Conservation (phyloP, 2,888 invertebrate genomes). For the Timema podura region DNA sequence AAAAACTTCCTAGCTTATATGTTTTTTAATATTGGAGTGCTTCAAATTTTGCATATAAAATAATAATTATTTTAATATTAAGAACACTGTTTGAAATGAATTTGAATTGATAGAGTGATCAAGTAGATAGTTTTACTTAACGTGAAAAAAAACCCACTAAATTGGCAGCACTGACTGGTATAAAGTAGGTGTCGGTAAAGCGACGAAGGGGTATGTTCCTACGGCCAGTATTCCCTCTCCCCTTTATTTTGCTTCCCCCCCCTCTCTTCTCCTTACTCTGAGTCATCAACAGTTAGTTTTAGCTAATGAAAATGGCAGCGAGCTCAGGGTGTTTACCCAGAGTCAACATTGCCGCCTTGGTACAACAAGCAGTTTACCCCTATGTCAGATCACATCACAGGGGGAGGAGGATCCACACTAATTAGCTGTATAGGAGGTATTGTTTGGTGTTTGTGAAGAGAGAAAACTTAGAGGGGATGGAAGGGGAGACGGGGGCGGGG, state of each 20-base stretch:
- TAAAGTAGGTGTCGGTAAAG: too few species aligned
- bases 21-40: too few species aligned
- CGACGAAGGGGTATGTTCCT: too few species aligned
- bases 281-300: constrained; percentile 17
- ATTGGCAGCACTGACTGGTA: too few species aligned
- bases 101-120: too few species aligned
- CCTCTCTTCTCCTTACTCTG: not conserved
- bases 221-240: too few species aligned
- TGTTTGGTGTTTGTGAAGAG: constrained; percentile 15
- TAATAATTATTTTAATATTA: too few species aligned
- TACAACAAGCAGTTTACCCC: constrained; percentile 14
- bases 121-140: too few species aligned
- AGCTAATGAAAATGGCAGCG: constrained; percentile 16
- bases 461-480: not conserved
- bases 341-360: constrained; percentile 12
- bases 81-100: too few species aligned
- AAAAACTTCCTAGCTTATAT: too few species aligned
- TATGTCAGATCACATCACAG: constrained; percentile 12
- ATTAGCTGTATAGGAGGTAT: constrained; percentile 14
- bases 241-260: not conserved
- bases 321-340: not conserved
- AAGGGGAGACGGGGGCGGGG: not conserved
- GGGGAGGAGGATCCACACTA: not conserved
- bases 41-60: too few species aligned
- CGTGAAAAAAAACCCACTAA: too few species aligned